Conservation (phyloP, 1,140 invertebrate genomes). For the Camponotus floridanus region DNA sequence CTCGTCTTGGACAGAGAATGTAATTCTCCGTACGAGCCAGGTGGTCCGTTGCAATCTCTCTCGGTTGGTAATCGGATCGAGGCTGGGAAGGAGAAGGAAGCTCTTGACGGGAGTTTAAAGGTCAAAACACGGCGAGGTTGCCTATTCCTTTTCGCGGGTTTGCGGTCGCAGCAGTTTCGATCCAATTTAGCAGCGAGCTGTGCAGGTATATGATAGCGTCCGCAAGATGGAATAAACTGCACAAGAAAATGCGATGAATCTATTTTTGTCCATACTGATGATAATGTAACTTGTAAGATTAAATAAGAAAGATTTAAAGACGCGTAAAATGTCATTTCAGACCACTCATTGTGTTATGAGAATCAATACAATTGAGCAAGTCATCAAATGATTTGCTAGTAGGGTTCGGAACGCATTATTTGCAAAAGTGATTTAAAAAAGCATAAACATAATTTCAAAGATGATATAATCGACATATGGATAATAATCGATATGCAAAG, state of each 20-base stretch:
- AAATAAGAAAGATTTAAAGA: not conserved
- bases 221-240: not conserved
- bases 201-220: not conserved
- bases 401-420: conserved; percentile 25
- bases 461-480: not conserved
- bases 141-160: conserved; percentile 34
- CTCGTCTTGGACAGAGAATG: conserved; percentile 44
- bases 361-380: not conserved
- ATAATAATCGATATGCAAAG: conserved; percentile 2
- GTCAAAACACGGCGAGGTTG: conserved; percentile 32
- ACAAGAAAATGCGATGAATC: not conserved
- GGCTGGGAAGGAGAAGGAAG: not conserved
- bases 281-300: not conserved
- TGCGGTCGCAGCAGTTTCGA: conserved; percentile 5
- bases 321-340: not conserved
- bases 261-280: conserved; percentile 22
- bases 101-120: conserved; percentile 56
- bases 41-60: conserved; percentile 70
- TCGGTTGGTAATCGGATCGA: conserved; percentile 67
- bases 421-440: conserved; percentile 37
- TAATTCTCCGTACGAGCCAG: conserved; percentile 68
- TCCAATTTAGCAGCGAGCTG: conserved; percentile 37
- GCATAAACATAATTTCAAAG: not conserved
- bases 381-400: conserved; percentile 19
- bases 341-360: conserved; percentile 1